Evolutionary conservation across 2,888 invertebrate species (phyloP), one percentile per base, ranked within the genome.

Genomic region (Pristionchus japonicus): DNA sequence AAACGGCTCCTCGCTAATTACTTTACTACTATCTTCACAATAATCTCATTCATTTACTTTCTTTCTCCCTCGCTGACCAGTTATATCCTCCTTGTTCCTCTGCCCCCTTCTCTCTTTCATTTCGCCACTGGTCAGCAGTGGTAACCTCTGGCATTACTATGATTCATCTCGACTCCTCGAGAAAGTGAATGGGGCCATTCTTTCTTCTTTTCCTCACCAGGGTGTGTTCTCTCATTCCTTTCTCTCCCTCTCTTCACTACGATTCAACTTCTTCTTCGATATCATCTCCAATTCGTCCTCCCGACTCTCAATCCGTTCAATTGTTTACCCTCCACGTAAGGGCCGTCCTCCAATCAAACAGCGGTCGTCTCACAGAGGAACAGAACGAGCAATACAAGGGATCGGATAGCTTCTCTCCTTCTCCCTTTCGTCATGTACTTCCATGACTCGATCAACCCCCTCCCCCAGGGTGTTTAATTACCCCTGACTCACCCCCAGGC

Each of bases 311-410:
- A 83, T 83, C 52, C 82, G 82, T 52, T 43, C 82, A n/a, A 83
- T 49, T 83, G 82, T 83, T 83, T 83, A 83, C 82, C 34, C 52
- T 15, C 52, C 82, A 83, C 82, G 82, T 83, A 83, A 83, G 82
- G 82, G n/a, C 70, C 70, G 34, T 4, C 52, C n/a, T n/a, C n/a
- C n/a, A 31, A 20, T 83, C 82, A 83, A 83, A 83, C 82, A 83
- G 82, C 82, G 37, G 52, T 52, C 52, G 82, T 83, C 49, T 34
- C 52, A 52, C n/a, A n/a, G n/a, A 82, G 20, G n/a, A 43, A n/a
- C 27, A 40, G 77, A 77, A 43, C n/a, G 27, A 77, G 43, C 9
- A 17, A 40, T 0, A 34, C 4, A 52, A 13, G 11, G 40, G 43
- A 77, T 77, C 77, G 27, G 43, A 27, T 31, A 11, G 74, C 74